A percentile compares a stretch with the other conserved stretches of the same genome.
phyloP scores from a whole-genome alignment of 2,888 invertebrate species.

The Troides oblongomaculatus region DNA sequence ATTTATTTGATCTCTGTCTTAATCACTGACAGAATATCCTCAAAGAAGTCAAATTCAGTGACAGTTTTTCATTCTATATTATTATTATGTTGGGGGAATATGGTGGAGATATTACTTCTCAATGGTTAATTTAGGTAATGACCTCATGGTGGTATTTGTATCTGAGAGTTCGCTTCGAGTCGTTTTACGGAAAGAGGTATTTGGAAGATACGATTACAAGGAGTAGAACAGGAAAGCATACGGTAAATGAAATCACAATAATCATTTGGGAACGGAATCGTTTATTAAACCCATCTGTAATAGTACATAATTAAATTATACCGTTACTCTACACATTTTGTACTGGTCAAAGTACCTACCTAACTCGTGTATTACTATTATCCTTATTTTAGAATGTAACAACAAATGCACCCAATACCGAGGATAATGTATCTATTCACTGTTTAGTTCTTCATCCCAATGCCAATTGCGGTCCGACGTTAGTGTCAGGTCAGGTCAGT shows the following conservation, averaged over 20 bases:
- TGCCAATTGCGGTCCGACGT: constrained; percentile 56
- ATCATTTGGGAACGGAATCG: constrained; percentile 75
- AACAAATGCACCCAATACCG: constrained; percentile 65
- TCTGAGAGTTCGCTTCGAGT: too few relatives aligned
- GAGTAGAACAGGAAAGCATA: not conserved
- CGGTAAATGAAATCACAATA: constrained; percentile 53
- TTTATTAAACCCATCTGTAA: constrained; percentile 78
- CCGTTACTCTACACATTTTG: constrained; percentile 74
- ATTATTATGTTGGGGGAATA: too few relatives aligned
- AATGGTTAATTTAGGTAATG: too few relatives aligned
- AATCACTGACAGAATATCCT: too few relatives aligned
- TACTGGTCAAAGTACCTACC: constrained; percentile 79
- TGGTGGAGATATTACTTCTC: too few relatives aligned
- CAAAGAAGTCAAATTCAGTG: too few relatives aligned
- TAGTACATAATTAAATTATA: constrained; percentile 77
- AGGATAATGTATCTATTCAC: constrained; percentile 43
- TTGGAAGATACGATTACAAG: too few relatives aligned
- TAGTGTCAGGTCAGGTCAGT: constrained; percentile 57
- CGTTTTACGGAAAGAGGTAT: too few relatives aligned
- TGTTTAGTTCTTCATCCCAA: constrained; percentile 36
- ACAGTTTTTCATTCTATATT: too few relatives aligned
- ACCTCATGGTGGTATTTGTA: too few relatives aligned
- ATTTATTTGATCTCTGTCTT: too few relatives aligned
- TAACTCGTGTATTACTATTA: constrained; percentile 66
- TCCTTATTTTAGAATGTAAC: constrained; percentile 62